Percentiles rank a stretch among this genome's conserved stretches.
Conservation (phyloP, 2,113 vertebrate species). For the Anguilla rostrata region DNA sequence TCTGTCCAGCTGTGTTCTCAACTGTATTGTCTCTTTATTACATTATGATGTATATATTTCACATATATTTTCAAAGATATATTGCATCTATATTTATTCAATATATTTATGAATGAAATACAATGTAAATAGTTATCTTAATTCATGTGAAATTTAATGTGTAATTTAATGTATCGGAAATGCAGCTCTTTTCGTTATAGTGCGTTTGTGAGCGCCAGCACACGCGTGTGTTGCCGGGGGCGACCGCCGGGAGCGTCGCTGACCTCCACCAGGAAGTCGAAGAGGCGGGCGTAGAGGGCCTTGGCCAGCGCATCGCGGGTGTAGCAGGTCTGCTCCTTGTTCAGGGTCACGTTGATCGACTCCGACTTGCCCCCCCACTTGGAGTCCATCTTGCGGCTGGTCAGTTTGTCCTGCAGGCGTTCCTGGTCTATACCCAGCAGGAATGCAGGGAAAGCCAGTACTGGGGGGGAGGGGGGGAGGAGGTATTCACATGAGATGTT, state of each 20-base stretch:
- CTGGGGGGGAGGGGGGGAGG: conserved; percentile 53
- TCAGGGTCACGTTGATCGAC: conserved; percentile 91
- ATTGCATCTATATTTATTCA: too few relatives aligned
- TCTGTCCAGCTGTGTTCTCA: not conserved
- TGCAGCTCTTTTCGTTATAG: too few relatives aligned
- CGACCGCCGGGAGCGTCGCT: conserved; percentile 23
- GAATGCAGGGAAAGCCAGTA: conserved; percentile 91
- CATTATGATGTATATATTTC: too few relatives aligned
- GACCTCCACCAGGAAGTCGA: conserved; percentile 94
- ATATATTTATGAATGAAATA: too few relatives aligned
- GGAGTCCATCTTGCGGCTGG: conserved; percentile 94
- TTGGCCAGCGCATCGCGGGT: conserved; percentile 91
- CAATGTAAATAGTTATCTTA: too few relatives aligned
- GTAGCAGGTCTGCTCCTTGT: conserved; percentile 89
- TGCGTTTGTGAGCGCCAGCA: too few relatives aligned
- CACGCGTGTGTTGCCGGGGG: too few relatives aligned
- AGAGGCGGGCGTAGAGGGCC: conserved; percentile 86
- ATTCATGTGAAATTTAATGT: too few relatives aligned
- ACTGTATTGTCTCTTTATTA: too few relatives aligned
- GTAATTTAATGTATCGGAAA: too few relatives aligned
- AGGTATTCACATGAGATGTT: not conserved
- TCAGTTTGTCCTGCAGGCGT: conserved; percentile 89
- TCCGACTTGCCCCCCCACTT: conserved; percentile 91
- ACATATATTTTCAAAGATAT: too few relatives aligned
- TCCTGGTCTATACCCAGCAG: conserved; percentile 84